Conservation (phyloP, 2,797 vertebrate species). For the Moxostoma hubbsi region DNA sequence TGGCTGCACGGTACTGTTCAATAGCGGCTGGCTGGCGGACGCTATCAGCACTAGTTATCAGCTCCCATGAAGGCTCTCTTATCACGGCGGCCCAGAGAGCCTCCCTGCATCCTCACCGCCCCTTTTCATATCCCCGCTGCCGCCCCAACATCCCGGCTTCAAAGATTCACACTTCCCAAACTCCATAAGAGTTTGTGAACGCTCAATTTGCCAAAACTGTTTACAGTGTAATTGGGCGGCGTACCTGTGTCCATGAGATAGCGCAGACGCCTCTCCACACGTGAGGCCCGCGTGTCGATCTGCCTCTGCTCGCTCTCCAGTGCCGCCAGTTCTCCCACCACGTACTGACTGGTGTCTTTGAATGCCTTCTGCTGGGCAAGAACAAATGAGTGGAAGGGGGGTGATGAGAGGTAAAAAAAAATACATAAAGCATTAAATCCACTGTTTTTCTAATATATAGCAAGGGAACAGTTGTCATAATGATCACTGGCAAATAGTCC, state of each 20-base stretch:
- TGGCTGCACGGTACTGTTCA: conserved; percentile 98
- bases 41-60: conserved; percentile 99
- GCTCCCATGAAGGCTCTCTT: conserved; percentile 99
- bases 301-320: conserved; percentile 99
- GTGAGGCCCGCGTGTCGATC: conserved; percentile 99
- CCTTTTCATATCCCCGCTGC: conserved; percentile 93
- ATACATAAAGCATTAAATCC: conserved; percentile 20
- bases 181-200: conserved; percentile 95
- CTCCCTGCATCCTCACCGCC: conserved; percentile 88
- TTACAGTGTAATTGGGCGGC: conserved; percentile 99
- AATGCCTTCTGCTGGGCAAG: conserved; percentile 91
- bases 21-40: conserved; percentile 79
- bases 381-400: conserved; percentile 53
- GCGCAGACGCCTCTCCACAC: conserved; percentile 99
- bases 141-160: conserved; percentile 95
- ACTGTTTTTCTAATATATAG: conserved; percentile 1
- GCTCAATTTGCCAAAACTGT: conserved; percentile 99
- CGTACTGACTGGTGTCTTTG: conserved; percentile 99
- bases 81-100: conserved; percentile 99
- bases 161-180: conserved; percentile 98
- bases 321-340: conserved; percentile 99
- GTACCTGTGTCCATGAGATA: conserved; percentile 99
- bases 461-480: conserved; percentile 24
- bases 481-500: conserved; percentile 1
- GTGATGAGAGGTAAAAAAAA: conserved; percentile 62